Evolutionary conservation across 2,888 invertebrate species (phyloP), one percentile per base, ranked within the genome.

Genomic region (Agrilus biguttatus): DNA sequence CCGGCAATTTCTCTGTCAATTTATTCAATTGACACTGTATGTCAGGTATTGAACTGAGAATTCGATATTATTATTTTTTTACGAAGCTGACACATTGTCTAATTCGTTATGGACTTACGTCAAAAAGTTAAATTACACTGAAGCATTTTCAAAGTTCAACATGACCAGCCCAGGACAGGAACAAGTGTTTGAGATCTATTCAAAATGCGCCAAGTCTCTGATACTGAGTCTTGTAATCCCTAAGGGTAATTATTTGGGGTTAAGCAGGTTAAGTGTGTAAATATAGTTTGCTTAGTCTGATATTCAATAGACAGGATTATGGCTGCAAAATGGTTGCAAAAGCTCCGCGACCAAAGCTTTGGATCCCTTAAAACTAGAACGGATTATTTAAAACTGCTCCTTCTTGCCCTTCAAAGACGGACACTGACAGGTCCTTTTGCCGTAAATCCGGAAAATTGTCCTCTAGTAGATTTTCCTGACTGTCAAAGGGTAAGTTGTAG

Each of bases 281-380:
- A 23, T 17, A 36, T n/a, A 14, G 19, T 6, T n/a, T 28, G n/a
- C 17, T 17, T 32, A 13, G 12, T 21, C 34, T 8, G 12, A 42
- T 32, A 8, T 36, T 37, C 13, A 33, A 41, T 49, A 68, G 69
- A 69, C 51, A 57, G 67, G 45, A 57, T 58, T 12, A 54, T 61
- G 38, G 67, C 68, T n/a, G 63, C 67, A 32, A 57, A 63, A 46
- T 70, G 70, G 70, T 51, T 68, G 21, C 61, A 63, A 47, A 68
- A 66, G 49, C 55, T 68, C 37, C 48, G 53, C 32, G 54, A 58
- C n/a, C 55, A 55, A 23, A 40, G 49, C 12, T 39, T 48, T 1
- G 62, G 59, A 6, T 41, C 51, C 4, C 60, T 60, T 37, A 54
- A 58, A 37, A 50, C 63, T 17, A 53, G 62, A 38, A 62, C 61